Evolutionary conservation across 1,140 invertebrate species (phyloP).

Genomic region (Calliopsis andreniformis): DNA sequence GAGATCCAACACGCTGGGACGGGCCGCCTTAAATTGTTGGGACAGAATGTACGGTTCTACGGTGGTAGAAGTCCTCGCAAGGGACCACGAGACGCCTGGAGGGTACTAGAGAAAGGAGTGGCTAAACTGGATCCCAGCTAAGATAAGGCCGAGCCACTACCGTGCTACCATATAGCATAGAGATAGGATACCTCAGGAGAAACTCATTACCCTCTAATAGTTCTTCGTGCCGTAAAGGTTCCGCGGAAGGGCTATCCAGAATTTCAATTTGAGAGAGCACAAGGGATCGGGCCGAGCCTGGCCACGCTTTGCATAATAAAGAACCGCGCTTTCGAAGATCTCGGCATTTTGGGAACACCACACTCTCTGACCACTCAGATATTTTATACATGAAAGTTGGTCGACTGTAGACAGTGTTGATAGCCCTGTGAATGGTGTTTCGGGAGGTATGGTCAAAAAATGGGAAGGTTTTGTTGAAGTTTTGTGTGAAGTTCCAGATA

Average conservation of each 20-base stretch:
- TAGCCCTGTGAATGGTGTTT: background rate
- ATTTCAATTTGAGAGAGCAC: constrained; percentile 71
- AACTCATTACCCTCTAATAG: constrained; percentile 76
- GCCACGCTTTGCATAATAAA: constrained; percentile 62
- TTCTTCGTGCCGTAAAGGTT: constrained; percentile 67
- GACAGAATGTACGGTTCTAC: constrained; percentile 20
- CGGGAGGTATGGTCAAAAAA: no score
- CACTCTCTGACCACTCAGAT: background rate
- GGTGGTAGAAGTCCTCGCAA: constrained; percentile 59
- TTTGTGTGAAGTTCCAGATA: no score
- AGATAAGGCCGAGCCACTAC: constrained; percentile 72
- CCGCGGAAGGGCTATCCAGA: constrained; percentile 60
- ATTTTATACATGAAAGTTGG: constrained; percentile 6
- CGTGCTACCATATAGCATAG: constrained; percentile 64
- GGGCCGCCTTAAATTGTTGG: constrained; percentile 51
- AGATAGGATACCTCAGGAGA: constrained; percentile 62
- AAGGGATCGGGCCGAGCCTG: constrained; percentile 1
- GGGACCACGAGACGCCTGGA: constrained; percentile 72
- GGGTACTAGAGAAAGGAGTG: constrained; percentile 72
- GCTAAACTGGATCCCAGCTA: constrained; percentile 66
- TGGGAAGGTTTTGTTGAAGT: no score
- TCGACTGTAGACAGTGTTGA: background rate
- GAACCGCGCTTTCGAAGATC: constrained; percentile 38
- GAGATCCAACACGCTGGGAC: constrained; percentile 31
- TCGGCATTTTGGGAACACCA: constrained; percentile 17